These are phyloP conservation scores for Drosophila rhopaloa DNA, from an alignment of 1,140 invertebrate genomes.

Conservation along the genomic window DNA sequence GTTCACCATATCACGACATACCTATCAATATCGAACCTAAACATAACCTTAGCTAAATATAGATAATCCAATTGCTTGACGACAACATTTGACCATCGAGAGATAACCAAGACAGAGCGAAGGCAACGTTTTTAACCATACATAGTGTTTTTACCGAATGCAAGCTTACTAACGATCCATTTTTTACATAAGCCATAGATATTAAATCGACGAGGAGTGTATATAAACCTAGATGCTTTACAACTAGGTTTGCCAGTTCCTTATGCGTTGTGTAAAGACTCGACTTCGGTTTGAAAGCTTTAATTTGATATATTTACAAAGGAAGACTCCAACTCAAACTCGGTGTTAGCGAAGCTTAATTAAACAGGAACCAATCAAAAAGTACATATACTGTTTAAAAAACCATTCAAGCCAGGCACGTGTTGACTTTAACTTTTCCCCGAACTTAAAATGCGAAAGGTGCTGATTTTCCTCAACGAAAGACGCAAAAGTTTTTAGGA, in stretches of 20 bases:
- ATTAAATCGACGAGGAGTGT: slow-evolving; percentile 33
- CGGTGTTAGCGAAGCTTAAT: slow-evolving; percentile 52
- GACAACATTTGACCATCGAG: slow-evolving; percentile 20
- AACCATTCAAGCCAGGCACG: slow-evolving; percentile 58
- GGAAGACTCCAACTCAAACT: slow-evolving; percentile 29
- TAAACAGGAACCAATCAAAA: slow-evolving; percentile 47
- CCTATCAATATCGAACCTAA: slow-evolving; percentile 59
- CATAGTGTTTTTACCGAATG: slow-evolving; percentile 32
- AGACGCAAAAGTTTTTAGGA: slow-evolving; percentile 35
- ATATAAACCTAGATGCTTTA: slow-evolving; percentile 47
- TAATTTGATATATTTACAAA: slow-evolving; percentile 47
- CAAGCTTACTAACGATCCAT: slow-evolving; percentile 45
- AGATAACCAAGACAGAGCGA: slow-evolving; percentile 26
- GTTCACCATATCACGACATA: slow-evolving; percentile 71
- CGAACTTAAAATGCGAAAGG: slow-evolving; percentile 23
- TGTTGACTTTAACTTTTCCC: slow-evolving; percentile 57
- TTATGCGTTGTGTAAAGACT: slow-evolving; percentile 61
- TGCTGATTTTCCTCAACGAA: slow-evolving; percentile 19
- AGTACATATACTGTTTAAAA: slow-evolving; percentile 24
- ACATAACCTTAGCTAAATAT: slow-evolving; percentile 63
- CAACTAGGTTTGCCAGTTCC: slow-evolving; percentile 72
- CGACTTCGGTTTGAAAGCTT: slow-evolving; percentile 48
- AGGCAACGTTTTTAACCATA: slow-evolving; percentile 35
- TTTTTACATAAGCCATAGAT: slow-evolving; percentile 44
- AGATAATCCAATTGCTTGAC: slow-evolving; percentile 58